Percentiles rank a stretch among this genome's conserved stretches.
Evolutionary conservation across 2,113 vertebrate species (phyloP).

Genomic region (Oceanites oceanicus): DNA sequence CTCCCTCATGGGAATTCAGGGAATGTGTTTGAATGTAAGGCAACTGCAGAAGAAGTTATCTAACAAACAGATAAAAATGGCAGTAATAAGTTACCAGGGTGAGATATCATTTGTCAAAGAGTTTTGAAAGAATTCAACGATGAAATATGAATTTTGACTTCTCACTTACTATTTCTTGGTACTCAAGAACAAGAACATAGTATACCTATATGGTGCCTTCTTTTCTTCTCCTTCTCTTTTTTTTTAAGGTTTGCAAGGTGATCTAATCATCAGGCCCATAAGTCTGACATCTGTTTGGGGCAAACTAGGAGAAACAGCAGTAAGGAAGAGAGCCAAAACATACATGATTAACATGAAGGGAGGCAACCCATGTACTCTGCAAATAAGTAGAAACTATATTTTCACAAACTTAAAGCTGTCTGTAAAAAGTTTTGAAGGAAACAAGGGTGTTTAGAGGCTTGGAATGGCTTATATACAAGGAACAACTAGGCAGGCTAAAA

Average conservation of each 20-base stretch:
- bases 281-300: background rate
- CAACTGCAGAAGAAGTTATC: background rate
- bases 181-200: background rate
- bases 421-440: background rate
- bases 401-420: background rate
- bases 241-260: background rate
- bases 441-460: background rate
- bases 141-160: background rate
- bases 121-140: background rate
- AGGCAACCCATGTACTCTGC: background rate
- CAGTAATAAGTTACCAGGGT: background rate
- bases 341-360: background rate
- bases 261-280: background rate
- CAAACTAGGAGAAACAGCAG: background rate
- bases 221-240: too few species aligned
- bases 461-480: background rate
- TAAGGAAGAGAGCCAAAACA: background rate
- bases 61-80: background rate
- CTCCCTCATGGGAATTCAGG: background rate
- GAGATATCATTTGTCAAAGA: background rate
- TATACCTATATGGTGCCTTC: too few species aligned
- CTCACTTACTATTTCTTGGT: background rate
- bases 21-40: background rate
- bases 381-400: background rate
- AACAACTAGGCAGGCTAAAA: background rate